These are phyloP conservation scores for Galeopterus variegatus DNA, from an alignment of 2,113 vertebrate species.

Conservation along the genomic window DNA sequence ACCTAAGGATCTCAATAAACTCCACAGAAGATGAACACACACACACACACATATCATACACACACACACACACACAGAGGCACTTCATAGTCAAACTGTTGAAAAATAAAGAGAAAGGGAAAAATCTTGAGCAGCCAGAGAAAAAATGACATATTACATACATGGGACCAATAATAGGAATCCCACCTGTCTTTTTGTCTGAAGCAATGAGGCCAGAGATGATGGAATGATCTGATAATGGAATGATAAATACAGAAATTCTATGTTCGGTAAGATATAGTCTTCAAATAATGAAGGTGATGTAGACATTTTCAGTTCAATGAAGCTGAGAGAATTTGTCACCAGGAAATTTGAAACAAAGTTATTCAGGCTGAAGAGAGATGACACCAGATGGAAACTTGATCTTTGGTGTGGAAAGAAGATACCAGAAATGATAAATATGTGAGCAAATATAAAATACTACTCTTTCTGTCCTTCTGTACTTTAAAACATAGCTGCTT, in stretches of 20 bases:
- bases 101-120: background rate
- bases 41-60: background rate
- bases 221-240: background rate
- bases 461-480: background rate
- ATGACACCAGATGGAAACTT: background rate
- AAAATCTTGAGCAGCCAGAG: background rate
- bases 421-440: background rate
- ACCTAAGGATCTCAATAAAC: background rate
- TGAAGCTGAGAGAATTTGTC: background rate
- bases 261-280: background rate
- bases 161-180: background rate
- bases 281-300: background rate
- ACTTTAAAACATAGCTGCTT: background rate
- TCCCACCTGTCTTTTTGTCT: background rate
- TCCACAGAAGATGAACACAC: background rate
- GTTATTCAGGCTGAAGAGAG: background rate
- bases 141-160: background rate
- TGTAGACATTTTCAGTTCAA: background rate
- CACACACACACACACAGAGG: background rate
- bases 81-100: background rate
- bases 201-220: background rate
- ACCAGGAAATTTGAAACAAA: background rate
- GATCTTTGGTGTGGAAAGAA: background rate
- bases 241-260: background rate
- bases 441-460: background rate